phyloP scores from a whole-genome alignment of 2,888 invertebrate genomes.

The Cheiracanthium punctorium region DNA sequence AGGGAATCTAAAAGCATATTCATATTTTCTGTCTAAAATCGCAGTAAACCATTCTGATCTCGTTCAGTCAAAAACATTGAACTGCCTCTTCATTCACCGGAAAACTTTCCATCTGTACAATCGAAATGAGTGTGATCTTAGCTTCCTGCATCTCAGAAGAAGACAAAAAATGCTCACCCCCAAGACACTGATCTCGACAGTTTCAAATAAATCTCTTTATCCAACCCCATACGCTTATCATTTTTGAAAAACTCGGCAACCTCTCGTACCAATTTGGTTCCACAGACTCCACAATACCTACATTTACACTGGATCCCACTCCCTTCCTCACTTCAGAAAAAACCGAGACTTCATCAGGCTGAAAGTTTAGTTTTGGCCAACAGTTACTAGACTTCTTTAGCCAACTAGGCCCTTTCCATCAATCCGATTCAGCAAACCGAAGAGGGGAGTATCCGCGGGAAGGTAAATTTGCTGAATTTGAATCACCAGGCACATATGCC shows the following conservation, averaged over 20 bases:
- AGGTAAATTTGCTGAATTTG: slow-evolving; percentile 1
- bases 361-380: slow-evolving; percentile 9
- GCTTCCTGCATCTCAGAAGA: neutral
- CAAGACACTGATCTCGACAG: neutral
- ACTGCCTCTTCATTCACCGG: neutral
- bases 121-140: too few species aligned
- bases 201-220: neutral
- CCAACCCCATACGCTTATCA: neutral
- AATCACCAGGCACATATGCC: neutral
- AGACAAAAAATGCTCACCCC: neutral
- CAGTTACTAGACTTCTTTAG: neutral
- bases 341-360: too few species aligned
- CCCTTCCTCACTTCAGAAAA: neutral
- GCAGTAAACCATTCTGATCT: too few species aligned
- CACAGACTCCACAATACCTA: too few species aligned
- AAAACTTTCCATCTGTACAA: neutral
- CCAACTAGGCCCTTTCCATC: neutral
- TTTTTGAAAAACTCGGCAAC: too few species aligned
- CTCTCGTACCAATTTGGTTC: too few species aligned
- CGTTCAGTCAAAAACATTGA: too few species aligned
- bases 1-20: too few species aligned
- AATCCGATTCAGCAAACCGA: slow-evolving; percentile 4
- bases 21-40: too few species aligned
- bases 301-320: neutral
- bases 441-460: slow-evolving; percentile 8